phyloP scores from a whole-genome alignment of 2,113 vertebrate species.

The Apaloderma vittatum region DNA sequence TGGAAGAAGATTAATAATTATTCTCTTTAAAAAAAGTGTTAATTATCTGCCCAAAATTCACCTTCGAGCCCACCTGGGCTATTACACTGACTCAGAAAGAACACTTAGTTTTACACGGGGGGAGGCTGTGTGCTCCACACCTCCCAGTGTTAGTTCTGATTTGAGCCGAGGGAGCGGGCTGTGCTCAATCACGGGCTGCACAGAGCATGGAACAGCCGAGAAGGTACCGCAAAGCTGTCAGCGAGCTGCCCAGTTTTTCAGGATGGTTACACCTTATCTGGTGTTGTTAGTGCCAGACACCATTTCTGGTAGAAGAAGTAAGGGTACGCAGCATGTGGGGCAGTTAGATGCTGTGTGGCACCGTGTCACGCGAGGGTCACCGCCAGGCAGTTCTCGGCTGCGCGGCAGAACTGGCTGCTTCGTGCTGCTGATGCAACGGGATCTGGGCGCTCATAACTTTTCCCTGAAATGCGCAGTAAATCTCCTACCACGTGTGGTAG shows the following conservation, averaged over 20 bases:
- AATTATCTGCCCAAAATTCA: conserved; percentile 51
- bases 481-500: accelerated
- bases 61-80: not conserved
- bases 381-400: not conserved
- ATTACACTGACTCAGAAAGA: conserved; percentile 1
- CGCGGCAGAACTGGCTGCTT: not conserved
- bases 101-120: not conserved
- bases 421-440: not conserved
- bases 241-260: accelerated
- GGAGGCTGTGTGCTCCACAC: not conserved
- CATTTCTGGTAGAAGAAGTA: not conserved
- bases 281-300: not conserved
- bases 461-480: not conserved
- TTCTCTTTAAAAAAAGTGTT: conserved; percentile 16
- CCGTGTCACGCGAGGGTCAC: not conserved
- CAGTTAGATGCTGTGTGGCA: accelerated
- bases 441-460: not conserved
- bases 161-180: not conserved
- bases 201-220: not conserved
- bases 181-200: not conserved
- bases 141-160: not conserved
- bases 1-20: conserved; percentile 27
- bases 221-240: not conserved
- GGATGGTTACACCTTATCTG: not conserved
- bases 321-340: not conserved